Conservation (phyloP, 2,797 vertebrate species). For the Mionectes olivaceus region DNA sequence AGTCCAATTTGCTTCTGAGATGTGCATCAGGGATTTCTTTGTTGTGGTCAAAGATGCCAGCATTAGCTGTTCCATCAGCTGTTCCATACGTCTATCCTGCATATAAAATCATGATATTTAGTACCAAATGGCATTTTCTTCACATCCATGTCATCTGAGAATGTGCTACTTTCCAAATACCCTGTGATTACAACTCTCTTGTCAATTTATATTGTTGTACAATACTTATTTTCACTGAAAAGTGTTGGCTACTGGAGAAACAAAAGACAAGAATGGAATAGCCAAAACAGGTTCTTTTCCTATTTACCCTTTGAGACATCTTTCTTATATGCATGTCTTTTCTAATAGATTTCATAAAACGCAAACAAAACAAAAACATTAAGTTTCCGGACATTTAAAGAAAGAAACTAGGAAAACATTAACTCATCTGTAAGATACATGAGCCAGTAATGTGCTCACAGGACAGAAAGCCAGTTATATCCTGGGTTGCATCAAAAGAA, state of each 20-base stretch:
- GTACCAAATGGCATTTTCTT: neutral
- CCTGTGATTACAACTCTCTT: neutral
- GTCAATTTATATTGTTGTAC: neutral
- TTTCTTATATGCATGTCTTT: neutral
- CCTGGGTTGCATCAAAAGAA: neutral
- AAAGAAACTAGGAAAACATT: neutral
- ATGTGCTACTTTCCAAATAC: neutral
- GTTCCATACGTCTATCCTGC: neutral
- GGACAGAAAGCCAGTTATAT: rapidly evolving
- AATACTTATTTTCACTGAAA: neutral
- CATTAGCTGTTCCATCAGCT: neutral
- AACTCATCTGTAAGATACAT: neutral
- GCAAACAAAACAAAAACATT: neutral
- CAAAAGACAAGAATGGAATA: neutral
- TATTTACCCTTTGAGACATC: neutral
- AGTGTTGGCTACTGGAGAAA: neutral
- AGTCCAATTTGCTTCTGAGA: neutral
- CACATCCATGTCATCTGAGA: neutral
- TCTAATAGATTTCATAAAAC: neutral
- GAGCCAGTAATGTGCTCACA: neutral
- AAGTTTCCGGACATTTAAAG: neutral
- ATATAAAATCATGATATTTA: neutral
- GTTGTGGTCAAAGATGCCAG: neutral
- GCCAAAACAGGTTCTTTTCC: neutral
- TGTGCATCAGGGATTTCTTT: neutral